Percentiles rank a stretch among this genome's conserved stretches.
phyloP scores from a whole-genome alignment of 2,113 vertebrate genomes.

The Halcyon senegalensis region DNA sequence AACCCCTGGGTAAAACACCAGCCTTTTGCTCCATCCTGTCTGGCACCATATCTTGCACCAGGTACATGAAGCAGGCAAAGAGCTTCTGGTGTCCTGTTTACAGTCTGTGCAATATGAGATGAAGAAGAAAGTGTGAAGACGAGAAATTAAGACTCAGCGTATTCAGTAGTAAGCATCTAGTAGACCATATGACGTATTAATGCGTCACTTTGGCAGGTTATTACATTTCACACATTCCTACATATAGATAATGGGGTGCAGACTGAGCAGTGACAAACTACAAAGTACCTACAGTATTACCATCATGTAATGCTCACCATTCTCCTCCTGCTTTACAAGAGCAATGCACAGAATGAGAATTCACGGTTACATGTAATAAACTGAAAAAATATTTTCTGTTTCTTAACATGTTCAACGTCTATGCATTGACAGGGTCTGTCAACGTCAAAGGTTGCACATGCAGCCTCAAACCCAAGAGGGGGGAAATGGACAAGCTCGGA shows the following conservation, averaged over 20 bases:
- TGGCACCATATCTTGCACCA: not conserved
- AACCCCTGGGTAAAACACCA: not conserved
- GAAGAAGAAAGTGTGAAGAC: not conserved
- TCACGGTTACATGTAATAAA: not conserved
- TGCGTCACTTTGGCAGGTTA: not conserved
- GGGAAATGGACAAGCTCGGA: not conserved
- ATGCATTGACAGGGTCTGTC: not conserved
- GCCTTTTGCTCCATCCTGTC: not conserved
- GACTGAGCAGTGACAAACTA: not conserved
- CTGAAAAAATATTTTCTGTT: not conserved
- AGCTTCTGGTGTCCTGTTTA: not conserved
- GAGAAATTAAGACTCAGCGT: not conserved
- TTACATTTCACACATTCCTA: not conserved
- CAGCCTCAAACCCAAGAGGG: not conserved
- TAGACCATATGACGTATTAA: fast-evolving
- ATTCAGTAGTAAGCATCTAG: not conserved
- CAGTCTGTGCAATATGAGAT: not conserved
- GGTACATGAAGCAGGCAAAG: not conserved
- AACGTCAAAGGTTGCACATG: not conserved
- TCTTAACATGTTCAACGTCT: not conserved
- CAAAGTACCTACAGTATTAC: not conserved
- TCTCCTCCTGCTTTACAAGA: not conserved
- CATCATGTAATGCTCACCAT: not conserved
- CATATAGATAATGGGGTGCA: not conserved
- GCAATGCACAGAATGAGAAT: not conserved